Conservation (phyloP, 2,888 invertebrate species). For the Palloptera scutellata region DNA sequence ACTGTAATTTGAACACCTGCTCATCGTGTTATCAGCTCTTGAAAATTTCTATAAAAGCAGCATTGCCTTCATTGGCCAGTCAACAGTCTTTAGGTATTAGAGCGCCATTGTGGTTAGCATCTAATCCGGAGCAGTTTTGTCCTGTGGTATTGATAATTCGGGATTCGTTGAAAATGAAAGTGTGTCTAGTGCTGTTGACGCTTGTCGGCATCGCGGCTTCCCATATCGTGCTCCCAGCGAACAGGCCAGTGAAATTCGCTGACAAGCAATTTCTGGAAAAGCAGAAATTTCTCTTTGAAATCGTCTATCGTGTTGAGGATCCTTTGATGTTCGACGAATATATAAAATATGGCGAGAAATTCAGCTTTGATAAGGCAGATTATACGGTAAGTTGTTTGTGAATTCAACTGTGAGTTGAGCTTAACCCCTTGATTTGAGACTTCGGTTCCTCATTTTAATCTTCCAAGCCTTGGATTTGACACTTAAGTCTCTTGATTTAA, state of each 20-base stretch:
- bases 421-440: no score
- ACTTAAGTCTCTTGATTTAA: no score
- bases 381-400: conserved; percentile 45
- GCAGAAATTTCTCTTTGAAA: conserved; percentile 55
- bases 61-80: no score
- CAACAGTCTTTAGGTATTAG: conserved; percentile 58
- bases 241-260: conserved; percentile 42
- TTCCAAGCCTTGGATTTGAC: no score
- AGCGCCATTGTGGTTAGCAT: conserved; percentile 36
- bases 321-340: conserved; percentile 55
- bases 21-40: no score
- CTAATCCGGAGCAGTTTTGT: conserved; percentile 49
- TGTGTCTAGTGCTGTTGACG: conserved; percentile 53
- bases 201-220: conserved; percentile 54
- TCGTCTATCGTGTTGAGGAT: conserved; percentile 49
- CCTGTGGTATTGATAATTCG: conserved; percentile 21
- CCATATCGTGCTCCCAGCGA: conserved; percentile 31
- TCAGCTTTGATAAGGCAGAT: conserved; percentile 44
- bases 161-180: no score
- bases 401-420: no score
- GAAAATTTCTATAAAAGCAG: no score
- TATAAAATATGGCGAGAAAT: conserved; percentile 48
- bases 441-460: no score
- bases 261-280: conserved; percentile 49
- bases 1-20: no score